Evolutionary conservation across 2,113 vertebrate species (phyloP).

Genomic region (Lophotis ruficrista): DNA sequence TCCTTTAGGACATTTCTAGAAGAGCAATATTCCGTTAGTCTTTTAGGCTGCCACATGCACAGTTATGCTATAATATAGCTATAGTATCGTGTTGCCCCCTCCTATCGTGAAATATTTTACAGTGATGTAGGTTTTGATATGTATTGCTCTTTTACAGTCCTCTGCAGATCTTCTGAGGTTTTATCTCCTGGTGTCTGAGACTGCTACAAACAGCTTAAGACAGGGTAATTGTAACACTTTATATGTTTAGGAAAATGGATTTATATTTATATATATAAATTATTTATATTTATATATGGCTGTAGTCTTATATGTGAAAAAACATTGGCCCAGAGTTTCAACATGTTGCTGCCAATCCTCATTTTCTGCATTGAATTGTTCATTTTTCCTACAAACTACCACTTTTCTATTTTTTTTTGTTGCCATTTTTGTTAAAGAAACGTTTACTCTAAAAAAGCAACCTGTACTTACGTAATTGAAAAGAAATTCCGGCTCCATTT

Average conservation of each 20-base stretch:
- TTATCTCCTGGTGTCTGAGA: not conserved
- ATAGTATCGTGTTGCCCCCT: not conserved
- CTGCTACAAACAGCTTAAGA: not conserved
- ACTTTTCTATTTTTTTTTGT: not conserved
- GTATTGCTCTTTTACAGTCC: not conserved
- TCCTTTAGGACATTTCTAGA: slow-evolving; percentile 24
- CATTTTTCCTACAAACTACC: not conserved
- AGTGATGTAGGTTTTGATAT: not conserved
- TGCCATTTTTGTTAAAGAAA: not conserved
- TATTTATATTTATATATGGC: no score
- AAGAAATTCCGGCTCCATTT: not conserved
- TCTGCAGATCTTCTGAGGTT: not conserved
- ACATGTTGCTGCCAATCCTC: not conserved
- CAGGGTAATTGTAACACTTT: not conserved
- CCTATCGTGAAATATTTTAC: not conserved
- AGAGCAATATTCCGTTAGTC: not conserved
- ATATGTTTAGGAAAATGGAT: not conserved
- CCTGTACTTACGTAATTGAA: accelerated
- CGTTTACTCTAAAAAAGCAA: not conserved
- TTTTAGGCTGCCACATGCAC: not conserved
- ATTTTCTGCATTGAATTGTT: not conserved
- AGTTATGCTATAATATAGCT: not conserved
- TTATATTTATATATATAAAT: no score
- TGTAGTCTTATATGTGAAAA: not conserved
- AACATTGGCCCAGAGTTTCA: not conserved